phyloP scores from a whole-genome alignment of 2,888 invertebrate genomes.

The Drosophila vallismaia region DNA sequence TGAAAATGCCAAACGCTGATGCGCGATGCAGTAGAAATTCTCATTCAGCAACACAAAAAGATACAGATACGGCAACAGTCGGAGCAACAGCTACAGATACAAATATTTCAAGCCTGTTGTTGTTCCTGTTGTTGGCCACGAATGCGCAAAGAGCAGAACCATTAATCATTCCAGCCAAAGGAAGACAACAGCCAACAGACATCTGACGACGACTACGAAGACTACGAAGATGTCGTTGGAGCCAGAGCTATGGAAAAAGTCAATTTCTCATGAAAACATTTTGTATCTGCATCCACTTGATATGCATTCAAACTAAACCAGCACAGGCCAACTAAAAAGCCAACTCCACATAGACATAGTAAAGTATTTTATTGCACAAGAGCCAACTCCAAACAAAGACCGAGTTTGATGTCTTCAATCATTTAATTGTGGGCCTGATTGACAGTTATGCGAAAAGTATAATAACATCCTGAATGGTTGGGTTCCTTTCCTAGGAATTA shows the following conservation, averaged over 20 bases:
- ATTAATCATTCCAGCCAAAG: conserved; percentile 80
- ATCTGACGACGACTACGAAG: conserved; percentile 56
- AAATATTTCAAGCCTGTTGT: conserved; percentile 53
- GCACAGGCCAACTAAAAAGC: conserved; percentile 10
- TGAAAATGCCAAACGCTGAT: conserved; percentile 60
- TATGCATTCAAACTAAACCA: conserved; percentile 58
- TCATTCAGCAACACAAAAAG: conserved; percentile 46
- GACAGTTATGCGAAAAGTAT: conserved; percentile 73
- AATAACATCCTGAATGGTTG: conserved; percentile 45
- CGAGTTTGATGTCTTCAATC: conserved; percentile 69
- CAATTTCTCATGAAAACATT: conserved; percentile 82
- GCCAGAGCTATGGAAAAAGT: conserved; percentile 70
- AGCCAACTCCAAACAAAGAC: conserved; percentile 20
- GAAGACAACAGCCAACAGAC: conserved; percentile 65
- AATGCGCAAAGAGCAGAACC: conserved; percentile 74
- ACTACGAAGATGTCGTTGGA: conserved; percentile 44
- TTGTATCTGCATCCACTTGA: conserved; percentile 70
- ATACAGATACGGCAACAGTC: conserved; percentile 40
- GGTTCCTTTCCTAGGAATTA: conserved; percentile 59
- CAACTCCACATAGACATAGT: conserved; percentile 6
- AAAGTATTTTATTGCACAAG: conserved; percentile 19
- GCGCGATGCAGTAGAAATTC: conserved; percentile 60
- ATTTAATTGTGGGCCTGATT: conserved; percentile 69
- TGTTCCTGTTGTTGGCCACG: conserved; percentile 59
- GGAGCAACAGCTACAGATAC: conserved; percentile 37